Evolutionary conservation across 64 coral and sea anemone genomes (phyloP).

Genomic region (Actinia equina): DNA sequence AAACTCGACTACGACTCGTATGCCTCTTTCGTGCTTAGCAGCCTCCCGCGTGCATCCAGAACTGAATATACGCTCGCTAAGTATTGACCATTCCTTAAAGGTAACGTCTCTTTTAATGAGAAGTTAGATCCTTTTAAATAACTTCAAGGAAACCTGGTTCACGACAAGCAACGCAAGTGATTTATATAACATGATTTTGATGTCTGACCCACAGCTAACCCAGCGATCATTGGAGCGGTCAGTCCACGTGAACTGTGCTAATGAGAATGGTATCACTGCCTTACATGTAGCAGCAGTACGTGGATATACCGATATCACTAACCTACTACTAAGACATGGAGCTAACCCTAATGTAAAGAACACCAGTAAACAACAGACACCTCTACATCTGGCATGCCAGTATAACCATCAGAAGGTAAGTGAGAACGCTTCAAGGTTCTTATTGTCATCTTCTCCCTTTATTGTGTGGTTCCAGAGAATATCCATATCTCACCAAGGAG

Average conservation of each 20-base stretch:
- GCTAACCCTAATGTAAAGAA: slow-evolving; percentile 57
- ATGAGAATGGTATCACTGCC: slow-evolving; percentile 73
- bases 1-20: too few species aligned
- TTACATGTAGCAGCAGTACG: slow-evolving; percentile 78
- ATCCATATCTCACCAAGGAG: too few species aligned
- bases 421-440: not conserved
- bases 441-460: not conserved
- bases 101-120: too few species aligned
- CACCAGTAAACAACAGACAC: slow-evolving; percentile 52
- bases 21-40: too few species aligned
- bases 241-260: slow-evolving; percentile 76
- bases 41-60: too few species aligned
- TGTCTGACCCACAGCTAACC: slow-evolving; percentile 30
- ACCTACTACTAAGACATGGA: slow-evolving; percentile 60
- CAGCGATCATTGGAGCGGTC: slow-evolving; percentile 36
- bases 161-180: too few species aligned
- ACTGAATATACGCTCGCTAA: too few species aligned
- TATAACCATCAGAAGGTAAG: slow-evolving; percentile 77
- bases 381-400: slow-evolving; percentile 82
- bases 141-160: too few species aligned
- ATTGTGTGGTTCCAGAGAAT: too few species aligned
- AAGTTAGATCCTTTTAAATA: too few species aligned
- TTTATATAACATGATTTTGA: too few species aligned
- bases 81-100: too few species aligned
- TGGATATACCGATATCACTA: slow-evolving; percentile 75